These are phyloP conservation scores for Adelosebastes latens DNA, from an alignment of 2,797 vertebrate species.

Conservation along the genomic window DNA sequence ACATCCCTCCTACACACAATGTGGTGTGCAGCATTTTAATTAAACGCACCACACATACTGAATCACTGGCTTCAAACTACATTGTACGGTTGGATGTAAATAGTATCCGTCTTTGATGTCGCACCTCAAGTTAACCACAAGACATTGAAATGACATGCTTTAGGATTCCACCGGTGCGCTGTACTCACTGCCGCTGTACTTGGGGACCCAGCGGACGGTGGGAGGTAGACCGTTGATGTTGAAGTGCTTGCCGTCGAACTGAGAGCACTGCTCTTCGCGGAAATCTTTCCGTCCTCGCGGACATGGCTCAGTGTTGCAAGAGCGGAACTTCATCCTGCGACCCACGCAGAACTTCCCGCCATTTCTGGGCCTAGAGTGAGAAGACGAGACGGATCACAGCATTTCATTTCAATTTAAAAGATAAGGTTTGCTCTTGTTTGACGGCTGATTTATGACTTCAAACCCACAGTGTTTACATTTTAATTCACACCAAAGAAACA, in stretches of 20 bases:
- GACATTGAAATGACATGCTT: not conserved
- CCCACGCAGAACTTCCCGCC: conserved; percentile 96
- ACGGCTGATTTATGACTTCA: not conserved
- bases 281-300: conserved; percentile 91
- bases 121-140: not conserved
- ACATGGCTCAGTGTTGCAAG: conserved; percentile 95
- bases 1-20: not conserved
- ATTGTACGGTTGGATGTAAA: not conserved
- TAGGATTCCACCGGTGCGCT: conserved; percentile 60
- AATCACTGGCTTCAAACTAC: not conserved
- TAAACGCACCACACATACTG: not conserved
- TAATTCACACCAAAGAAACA: conserved; percentile 2
- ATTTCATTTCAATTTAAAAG: not conserved
- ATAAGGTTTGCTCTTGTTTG: conserved; percentile 4
- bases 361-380: conserved; percentile 87
- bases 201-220: conserved; percentile 94
- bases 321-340: conserved; percentile 97
- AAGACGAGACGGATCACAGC: not conserved
- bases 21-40: not conserved
- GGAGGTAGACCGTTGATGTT: conserved; percentile 95
- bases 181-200: conserved; percentile 97
- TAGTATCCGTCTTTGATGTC: conserved; percentile 10
- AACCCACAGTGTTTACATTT: not conserved
- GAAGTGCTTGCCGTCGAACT: conserved; percentile 96
- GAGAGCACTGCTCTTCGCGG: conserved; percentile 94